These are phyloP conservation scores for Phoxinus phoxinus DNA, from an alignment of 2,113 vertebrate genomes.

Conservation along the genomic window DNA sequence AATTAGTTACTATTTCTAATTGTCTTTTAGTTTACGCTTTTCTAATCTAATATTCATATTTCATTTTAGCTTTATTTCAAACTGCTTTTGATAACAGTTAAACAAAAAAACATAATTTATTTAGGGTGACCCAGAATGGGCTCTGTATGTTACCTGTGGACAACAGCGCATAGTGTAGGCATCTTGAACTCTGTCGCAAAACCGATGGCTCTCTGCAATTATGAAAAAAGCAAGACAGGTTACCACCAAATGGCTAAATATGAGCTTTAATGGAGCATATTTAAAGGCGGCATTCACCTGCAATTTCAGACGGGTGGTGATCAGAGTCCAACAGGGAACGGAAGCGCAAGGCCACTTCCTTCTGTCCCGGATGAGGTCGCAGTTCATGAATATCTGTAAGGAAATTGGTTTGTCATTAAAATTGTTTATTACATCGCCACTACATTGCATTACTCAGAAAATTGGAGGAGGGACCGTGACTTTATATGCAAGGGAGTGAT, in stretches of 20 bases:
- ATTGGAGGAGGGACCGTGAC: not conserved
- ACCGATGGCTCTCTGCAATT: slow-evolving; percentile 91
- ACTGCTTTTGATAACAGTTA: too few relatives aligned
- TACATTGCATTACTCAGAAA: not conserved
- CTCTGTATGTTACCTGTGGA: slow-evolving; percentile 85
- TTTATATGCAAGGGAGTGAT: not conserved
- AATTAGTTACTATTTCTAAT: not conserved
- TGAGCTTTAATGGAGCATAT: not conserved
- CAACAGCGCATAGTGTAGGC: slow-evolving; percentile 97
- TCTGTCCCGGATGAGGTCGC: slow-evolving; percentile 91
- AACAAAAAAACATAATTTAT: not conserved
- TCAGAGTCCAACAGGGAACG: slow-evolving; percentile 95
- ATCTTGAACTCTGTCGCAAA: slow-evolving; percentile 96
- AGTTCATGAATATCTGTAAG: slow-evolving; percentile 88
- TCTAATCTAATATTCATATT: not conserved
- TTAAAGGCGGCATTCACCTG: slow-evolving; percentile 76
- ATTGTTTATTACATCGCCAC: not conserved
- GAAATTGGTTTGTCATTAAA: not conserved
- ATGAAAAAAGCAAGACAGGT: not conserved
- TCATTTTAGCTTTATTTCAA: not conserved
- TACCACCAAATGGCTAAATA: slow-evolving; percentile 8
- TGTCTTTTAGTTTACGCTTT: not conserved
- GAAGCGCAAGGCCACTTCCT: slow-evolving; percentile 92
- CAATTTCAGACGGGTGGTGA: slow-evolving; percentile 96
- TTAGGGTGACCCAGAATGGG: not conserved